Percentiles rank a stretch among this genome's conserved stretches.
These are phyloP conservation scores for Leptinotarsa haldemani DNA, from an alignment of 2,888 invertebrate genomes.

Conservation along the genomic window DNA sequence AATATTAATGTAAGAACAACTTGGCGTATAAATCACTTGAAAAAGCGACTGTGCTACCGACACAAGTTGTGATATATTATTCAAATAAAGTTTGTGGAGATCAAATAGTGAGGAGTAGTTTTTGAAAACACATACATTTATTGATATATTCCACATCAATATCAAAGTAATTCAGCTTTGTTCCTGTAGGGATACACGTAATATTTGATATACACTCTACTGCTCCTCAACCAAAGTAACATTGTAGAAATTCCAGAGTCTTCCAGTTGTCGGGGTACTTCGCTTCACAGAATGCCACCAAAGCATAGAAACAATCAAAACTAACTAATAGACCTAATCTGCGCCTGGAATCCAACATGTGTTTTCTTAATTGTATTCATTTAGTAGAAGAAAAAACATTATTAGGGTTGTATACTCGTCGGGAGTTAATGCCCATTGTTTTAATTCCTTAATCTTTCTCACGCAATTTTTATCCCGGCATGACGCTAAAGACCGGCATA, in stretches of 20 bases:
- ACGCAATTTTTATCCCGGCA: slow-evolving; percentile 42
- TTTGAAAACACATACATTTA: too few species aligned
- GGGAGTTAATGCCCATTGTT: slow-evolving; percentile 44
- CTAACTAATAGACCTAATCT: slow-evolving; percentile 36
- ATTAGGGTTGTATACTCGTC: slow-evolving; percentile 35
- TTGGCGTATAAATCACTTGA: too few species aligned
- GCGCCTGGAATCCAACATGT: slow-evolving; percentile 34
- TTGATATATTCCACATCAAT: too few species aligned
- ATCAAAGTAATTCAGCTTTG: too few species aligned
- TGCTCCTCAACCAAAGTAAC: neutral
- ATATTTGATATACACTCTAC: too few species aligned
- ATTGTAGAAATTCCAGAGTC: neutral
- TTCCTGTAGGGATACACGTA: too few species aligned
- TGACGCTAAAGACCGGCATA: slow-evolving; percentile 44
- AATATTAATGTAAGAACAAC: too few species aligned
- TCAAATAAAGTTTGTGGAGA: too few species aligned
- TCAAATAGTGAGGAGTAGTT: too few species aligned
- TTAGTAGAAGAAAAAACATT: slow-evolving; percentile 38
- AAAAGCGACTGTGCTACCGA: too few species aligned
- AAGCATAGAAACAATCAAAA: slow-evolving; percentile 32
- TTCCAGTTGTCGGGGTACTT: neutral
- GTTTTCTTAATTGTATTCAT: slow-evolving; percentile 36
- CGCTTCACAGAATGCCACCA: slow-evolving; percentile 27
- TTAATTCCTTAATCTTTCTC: slow-evolving; percentile 45
- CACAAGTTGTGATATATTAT: too few species aligned